Base-by-base conservation (phyloP, 1,140 invertebrate genomes). In the Heterodera carotae region DNA sequence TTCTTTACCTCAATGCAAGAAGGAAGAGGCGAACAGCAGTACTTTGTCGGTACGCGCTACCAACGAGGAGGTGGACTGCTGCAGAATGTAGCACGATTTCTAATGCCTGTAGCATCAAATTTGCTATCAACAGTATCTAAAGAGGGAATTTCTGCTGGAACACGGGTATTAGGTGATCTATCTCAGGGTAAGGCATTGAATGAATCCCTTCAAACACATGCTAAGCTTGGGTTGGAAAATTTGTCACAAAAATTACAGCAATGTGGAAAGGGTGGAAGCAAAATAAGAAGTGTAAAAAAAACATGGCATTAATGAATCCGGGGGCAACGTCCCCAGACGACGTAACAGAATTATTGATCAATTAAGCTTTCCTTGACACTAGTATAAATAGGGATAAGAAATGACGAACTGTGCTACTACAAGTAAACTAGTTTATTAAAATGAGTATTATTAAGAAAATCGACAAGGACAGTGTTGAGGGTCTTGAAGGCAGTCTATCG, bases 391-490 rank as follows among this genome's bases (percentile, higher is more conserved):
- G 29, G 2, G 0, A 12, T 33, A 43, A 15, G 56, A 59, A 71
- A 34, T 34, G n/a, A n/a, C n/a, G n/a, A n/a, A n/a, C n/a, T n/a
- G n/a, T n/a, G n/a, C n/a, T 31, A 48, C 29, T 71, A 71, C 43
- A 71, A 71, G 18, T 15, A 25, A 48, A 5, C 0, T 36, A 39
- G 10, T 39, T 10, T 6, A 6, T 39, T 6, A 39, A 72, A n/a
- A 72, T 72, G 36, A 34, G 36, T 12, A 34, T 53, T 0, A 69
- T 69, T 1, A 72, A 72, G 4, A 72, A 72, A 72, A 72, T 72
- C 33, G 70, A 72, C 22, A 72, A 56, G 7, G 48, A 72, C 15
- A 69, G 68, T 69, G 25, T 53, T 31, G 68, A 69, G 15, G 70
- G 70, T n/a, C 31, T 72, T 72, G 70, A 72, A 43, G 62, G 62